Percentiles rank a stretch among this genome's conserved stretches.
Evolutionary conservation across 1,140 invertebrate species (phyloP).

Genomic region (Chironomus striatipennis): DNA sequence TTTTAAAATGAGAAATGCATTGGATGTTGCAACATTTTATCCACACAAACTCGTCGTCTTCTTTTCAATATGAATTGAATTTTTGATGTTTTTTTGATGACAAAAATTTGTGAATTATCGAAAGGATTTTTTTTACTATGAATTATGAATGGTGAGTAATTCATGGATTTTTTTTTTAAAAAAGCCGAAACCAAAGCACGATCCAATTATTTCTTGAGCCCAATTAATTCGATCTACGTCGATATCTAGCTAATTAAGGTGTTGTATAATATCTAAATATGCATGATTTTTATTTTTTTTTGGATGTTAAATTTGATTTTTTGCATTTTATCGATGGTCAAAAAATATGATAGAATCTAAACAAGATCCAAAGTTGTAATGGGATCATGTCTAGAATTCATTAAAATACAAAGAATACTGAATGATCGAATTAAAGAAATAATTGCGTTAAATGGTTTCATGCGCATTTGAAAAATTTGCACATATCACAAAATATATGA

Average conservation of each 20-base stretch:
- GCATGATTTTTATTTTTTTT: no score
- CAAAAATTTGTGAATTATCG: constrained; percentile 5
- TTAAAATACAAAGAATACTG: neutral
- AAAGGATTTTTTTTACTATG: neutral
- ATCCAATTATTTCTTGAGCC: constrained; percentile 8
- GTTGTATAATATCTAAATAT: no score
- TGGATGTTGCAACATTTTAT: neutral
- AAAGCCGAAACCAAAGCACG: constrained; percentile 6
- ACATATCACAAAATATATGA: neutral
- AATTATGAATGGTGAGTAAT: constrained; percentile 1
- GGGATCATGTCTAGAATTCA: no score
- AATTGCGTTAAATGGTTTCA: constrained; percentile 13
- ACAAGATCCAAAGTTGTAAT: no score
- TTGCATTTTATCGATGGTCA: no score
- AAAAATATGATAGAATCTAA: no score
- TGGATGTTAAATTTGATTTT: no score
- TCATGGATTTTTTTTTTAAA: neutral
- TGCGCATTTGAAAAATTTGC: neutral
- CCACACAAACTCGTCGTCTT: neutral
- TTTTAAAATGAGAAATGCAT: no score
- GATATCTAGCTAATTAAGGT: neutral
- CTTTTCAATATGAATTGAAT: neutral
- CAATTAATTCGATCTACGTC: neutral
- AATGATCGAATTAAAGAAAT: constrained; percentile 14
- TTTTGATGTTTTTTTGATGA: neutral